Evolutionary conservation across 2,113 vertebrate genomes (phyloP), one percentile per base, ranked within the genome.

Genomic region (Scytalopus superciliaris): DNA sequence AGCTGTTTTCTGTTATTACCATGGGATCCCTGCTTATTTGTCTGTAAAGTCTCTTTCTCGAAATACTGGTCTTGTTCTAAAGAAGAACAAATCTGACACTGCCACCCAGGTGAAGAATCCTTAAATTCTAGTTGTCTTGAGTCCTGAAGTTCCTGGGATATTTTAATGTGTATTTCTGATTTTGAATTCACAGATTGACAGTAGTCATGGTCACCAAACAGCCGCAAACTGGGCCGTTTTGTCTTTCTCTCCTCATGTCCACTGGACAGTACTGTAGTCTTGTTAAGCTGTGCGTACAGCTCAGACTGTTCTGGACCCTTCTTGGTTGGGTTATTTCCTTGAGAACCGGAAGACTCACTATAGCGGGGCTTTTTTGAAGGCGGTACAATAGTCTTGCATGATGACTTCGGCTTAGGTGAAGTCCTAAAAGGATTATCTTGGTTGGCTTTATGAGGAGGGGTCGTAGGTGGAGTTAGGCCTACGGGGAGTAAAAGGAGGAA

Each of bases 401-500:
- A 98, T 97, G 99, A 98, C 98, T 99, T 99, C 98, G 93, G 98
- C 98, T 99, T 99, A 96, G 99, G 98, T 98, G 98, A 99, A 98
- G 98, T 98, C 98, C 99, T 99, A 94, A 99, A 99, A 98, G 99
- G 99, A 98, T 99, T 99, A 98, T 99, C 99, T 98, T 99, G 99
- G 98, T 99, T 99, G 98, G 98, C 98, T 99, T 99, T 99, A 97
- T 99, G 99, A 98, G 99, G 99, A 98, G 99, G 99, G 98, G 99
- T 99, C 37, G 99, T 99, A 97, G 99, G 99, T 98, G 99, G 99
- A 98, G 99, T 99, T 98, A 99, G 99, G 99, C 99, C 99, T 99
- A 97, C 40, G 57, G 84, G 69, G 39, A 52, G 50, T 91, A 90
- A 84, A 57, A 89, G 95, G 24, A 95, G 53, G 96, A 84, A 94